Evolutionary conservation across 2,797 vertebrate species (phyloP).

Genomic region (Notolepis coatsorum): DNA sequence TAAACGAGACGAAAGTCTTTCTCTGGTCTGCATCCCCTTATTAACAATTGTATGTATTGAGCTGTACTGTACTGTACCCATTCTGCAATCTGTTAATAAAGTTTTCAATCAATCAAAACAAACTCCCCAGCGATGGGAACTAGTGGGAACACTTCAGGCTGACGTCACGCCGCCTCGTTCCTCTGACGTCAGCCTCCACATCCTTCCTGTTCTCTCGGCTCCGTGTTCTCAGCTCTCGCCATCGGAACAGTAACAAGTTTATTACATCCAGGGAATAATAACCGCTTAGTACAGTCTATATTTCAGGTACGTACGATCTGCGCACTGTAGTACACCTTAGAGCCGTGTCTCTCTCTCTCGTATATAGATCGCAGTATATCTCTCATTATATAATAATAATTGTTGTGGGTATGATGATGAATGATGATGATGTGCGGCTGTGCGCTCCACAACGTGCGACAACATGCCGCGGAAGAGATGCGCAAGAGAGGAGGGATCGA

Average conservation of each 20-base stretch:
- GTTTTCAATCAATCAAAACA: too few species aligned
- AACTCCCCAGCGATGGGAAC: too few species aligned
- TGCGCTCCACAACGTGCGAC: constrained; percentile 6
- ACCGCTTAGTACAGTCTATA: constrained; percentile 12
- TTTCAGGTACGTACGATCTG: constrained; percentile 50
- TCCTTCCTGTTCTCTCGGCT: constrained; percentile 45
- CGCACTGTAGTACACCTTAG: not conserved
- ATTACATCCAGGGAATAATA: constrained; percentile 9
- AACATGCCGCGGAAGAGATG: constrained; percentile 43
- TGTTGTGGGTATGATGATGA: too few species aligned
- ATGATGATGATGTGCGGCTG: not conserved
- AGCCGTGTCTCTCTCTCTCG: not conserved
- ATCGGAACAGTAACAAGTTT: constrained; percentile 8
- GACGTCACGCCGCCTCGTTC: constrained; percentile 61
- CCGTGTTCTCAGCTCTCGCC: constrained; percentile 16
- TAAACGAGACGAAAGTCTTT: too few species aligned
- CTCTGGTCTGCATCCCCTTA: too few species aligned
- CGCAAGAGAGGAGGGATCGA: constrained; percentile 16
- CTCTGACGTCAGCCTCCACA: constrained; percentile 33
- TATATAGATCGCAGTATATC: too few species aligned
- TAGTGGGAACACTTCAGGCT: constrained; percentile 11
- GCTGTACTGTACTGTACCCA: too few species aligned
- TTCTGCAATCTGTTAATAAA: too few species aligned
- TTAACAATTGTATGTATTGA: too few species aligned
- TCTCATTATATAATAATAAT: not conserved